Base-by-base conservation (phyloP, 2,113 vertebrate species). In the Rhynchopsitta pachyrhyncha region DNA sequence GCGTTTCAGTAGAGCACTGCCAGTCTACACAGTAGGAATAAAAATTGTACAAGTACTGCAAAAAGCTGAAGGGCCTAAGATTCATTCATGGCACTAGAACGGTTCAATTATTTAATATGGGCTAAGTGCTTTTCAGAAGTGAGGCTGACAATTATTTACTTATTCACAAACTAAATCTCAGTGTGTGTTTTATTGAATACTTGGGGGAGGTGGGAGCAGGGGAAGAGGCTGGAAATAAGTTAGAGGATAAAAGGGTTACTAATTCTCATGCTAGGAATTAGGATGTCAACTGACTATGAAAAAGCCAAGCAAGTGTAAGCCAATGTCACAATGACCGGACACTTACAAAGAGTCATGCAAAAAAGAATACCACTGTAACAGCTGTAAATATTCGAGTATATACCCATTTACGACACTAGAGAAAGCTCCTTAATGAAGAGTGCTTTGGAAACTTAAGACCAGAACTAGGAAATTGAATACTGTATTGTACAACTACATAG, bases 321-420 rank as follows among this genome's bases (percentile, higher is more conserved):
- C 95, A 96, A 98, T 98, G 98, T 97, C 98, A 99, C 99, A 98
- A 98, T 98, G 98, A 99, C 97, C 52, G 93, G 97, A 99, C 98
- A 98, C 97, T 98, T 97, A 98, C 97, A 13, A 97, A 98, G 97
- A 98, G 97, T 97, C 99, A 99, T 99, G 98, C 98, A 99, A 98
- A 98, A 97, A 98, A 98, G 37, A 88, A 98, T 88, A 97, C 98
- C 96, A 94, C 97, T 94, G 97, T 95, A 99, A 99, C 98, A 98
- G 98, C 97, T 98, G 99, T 99, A 99, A 99, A 99, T 99, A 98
- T 99, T 99, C 99, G 99, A 99, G 99, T 99, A 99, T 99, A 99
- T 99, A 98, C 98, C 99, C 98, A 96, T 96, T 95, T 93, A 82
- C 67, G 88, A 95, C 92, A 64, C 63, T 62, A 81, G 22, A 92